Percentiles rank a stretch among this genome's conserved stretches.
phyloP scores from a whole-genome alignment of 2,113 vertebrate genomes.

The Tamias sibiricus region DNA sequence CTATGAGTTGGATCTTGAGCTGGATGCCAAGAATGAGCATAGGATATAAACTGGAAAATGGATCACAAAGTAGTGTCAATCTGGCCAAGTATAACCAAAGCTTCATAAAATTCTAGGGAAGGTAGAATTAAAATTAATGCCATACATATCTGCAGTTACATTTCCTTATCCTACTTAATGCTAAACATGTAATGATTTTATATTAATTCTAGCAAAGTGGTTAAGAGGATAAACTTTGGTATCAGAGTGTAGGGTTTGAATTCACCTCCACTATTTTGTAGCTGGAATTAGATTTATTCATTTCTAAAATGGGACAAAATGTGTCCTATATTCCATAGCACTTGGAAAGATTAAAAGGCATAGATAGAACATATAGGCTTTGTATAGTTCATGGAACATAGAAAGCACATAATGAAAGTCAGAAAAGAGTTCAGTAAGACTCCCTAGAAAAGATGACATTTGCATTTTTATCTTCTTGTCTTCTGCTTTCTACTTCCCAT shows the following conservation, averaged over 20 bases:
- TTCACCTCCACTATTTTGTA: not conserved
- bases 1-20: not conserved
- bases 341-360: not conserved
- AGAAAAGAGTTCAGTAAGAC: not conserved
- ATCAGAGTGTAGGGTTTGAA: not conserved
- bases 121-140: not conserved
- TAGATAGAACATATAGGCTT: not conserved
- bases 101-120: not conserved
- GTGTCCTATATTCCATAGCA: not conserved
- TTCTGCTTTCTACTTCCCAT: not conserved
- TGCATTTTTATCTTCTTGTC: not conserved
- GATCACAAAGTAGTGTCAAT: not conserved
- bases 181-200: not conserved
- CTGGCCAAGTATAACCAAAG: not conserved
- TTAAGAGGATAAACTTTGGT: not conserved
- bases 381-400: not conserved
- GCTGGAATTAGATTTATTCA: not conserved
- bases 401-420: not conserved
- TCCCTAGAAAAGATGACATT: not conserved
- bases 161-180: not conserved
- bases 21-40: not conserved
- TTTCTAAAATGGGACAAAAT: not conserved
- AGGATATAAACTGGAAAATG: not conserved
- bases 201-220: not conserved
- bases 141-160: not conserved